Base-by-base conservation (phyloP, 2,888 invertebrate species). In the Leucoma salicis region DNA sequence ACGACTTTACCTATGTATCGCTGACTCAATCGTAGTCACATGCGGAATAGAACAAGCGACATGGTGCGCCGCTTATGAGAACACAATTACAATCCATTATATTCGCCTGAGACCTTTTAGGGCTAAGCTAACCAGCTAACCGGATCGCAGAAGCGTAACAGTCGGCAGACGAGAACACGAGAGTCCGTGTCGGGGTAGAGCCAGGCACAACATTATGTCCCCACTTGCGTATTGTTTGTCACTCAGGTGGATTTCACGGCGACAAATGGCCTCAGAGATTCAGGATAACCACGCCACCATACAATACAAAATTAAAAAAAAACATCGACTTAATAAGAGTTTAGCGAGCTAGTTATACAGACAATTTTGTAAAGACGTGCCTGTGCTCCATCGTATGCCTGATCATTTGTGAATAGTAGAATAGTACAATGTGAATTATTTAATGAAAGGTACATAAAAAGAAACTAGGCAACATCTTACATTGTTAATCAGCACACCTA, bases 11-110 rank as follows among this genome's bases (percentile, higher is more conserved):
- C 54, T 59, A 60, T 66, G 71, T 85, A 84, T 85, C 80, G 76
- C 74, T 75, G 75, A 76, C 77, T 85, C 82, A 82, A 86, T 85
- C 78, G 78, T 62, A 53, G 64, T 57, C 64, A 63, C 62, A 62
- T 66, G 64, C 70, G 64, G 65, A 65, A 64, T 70, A 70, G 67
- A 73, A 66, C 70, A 65, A 67, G 68, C 68, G 73, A 75, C 73
- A 71, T 68, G 69, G 69, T 61, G 67, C 69, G 52, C 50, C 73
- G 75, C 79, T 85, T 85, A 84, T 83, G 87, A 86, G 81, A 76
- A 82, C 80, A 86, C 84, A 86, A 87, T 86, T 85, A 86, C 82
- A 78, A 75, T 75, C 76, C 79, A 82, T 85, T 86, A 86, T 82
- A 82, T 81, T 78, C 77, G 63, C 70, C 50, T 55, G 66, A 66